phyloP scores from a whole-genome alignment of 92 coral and sea anemone genomes.

The Micromussa lordhowensis region DNA sequence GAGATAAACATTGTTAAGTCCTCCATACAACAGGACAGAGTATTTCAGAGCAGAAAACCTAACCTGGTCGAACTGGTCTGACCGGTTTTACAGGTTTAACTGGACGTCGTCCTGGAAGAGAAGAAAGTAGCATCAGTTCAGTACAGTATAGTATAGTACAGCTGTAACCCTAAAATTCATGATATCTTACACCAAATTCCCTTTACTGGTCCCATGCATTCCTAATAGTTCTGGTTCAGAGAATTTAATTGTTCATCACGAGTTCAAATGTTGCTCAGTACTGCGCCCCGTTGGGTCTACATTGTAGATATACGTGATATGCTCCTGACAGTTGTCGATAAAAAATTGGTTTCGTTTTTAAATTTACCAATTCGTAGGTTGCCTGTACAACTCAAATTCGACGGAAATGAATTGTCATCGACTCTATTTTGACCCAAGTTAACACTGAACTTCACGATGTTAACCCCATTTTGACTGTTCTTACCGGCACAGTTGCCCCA shows the following conservation, averaged over 20 bases:
- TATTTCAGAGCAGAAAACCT: neutral
- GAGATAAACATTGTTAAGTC: neutral
- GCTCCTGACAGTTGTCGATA: no score
- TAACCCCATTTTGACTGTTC: neutral
- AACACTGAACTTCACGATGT: no score
- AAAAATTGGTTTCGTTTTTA: no score
- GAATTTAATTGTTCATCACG: no score
- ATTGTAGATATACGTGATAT: no score
- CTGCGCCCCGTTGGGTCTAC: no score
- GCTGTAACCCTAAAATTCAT: neutral
- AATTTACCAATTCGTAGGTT: no score
- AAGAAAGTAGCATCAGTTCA: neutral
- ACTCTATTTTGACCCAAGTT: no score
- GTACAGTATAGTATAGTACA: no score
- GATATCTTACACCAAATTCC: neutral
- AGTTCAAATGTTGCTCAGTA: no score
- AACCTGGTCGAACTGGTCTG: slow-evolving; percentile 5
- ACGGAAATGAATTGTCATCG: no score
- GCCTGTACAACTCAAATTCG: no score
- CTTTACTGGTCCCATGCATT: neutral
- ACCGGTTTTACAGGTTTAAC: slow-evolving; percentile 39
- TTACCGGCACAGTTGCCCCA: slow-evolving; percentile 51
- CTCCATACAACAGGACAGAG: neutral
- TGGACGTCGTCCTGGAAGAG: slow-evolving; percentile 24
- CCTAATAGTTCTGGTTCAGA: neutral